Evolutionary conservation across 2,113 vertebrate genomes (phyloP).

Genomic region (Clupea harengus): DNA sequence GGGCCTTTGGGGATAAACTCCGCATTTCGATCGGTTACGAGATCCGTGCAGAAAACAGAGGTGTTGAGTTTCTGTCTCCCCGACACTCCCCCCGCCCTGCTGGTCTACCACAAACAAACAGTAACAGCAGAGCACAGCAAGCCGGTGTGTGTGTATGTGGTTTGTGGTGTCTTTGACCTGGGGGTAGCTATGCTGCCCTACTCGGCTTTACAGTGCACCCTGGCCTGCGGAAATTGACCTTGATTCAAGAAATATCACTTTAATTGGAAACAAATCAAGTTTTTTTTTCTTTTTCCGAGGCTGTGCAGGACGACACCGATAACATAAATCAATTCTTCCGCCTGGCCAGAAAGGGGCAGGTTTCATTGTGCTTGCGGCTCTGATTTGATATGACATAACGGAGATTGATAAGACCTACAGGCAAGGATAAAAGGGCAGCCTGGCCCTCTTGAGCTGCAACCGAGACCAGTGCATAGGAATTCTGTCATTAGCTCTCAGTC

Average conservation of each 20-base stretch:
- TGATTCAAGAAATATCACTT: background rate
- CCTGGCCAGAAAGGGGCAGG: background rate
- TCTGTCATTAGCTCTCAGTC: constrained; percentile 51
- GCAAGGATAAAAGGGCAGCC: constrained; percentile 33
- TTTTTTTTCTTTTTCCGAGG: background rate
- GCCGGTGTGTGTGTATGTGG: background rate
- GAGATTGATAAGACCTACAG: constrained; percentile 42
- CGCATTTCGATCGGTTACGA: background rate
- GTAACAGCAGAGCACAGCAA: background rate
- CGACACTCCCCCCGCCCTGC: background rate
- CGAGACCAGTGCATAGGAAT: constrained; percentile 40
- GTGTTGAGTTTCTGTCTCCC: too few relatives aligned
- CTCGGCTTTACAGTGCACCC: background rate
- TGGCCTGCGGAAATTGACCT: background rate
- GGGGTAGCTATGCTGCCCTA: background rate
- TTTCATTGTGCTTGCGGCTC: constrained; percentile 8
- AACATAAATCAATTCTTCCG: constrained; percentile 10
- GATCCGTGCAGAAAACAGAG: background rate
- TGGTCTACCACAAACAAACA: background rate
- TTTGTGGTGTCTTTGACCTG: background rate
- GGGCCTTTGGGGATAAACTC: background rate
- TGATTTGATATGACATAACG: constrained; percentile 35
- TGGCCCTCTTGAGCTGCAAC: constrained; percentile 7
- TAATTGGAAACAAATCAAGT: constrained; percentile 4
- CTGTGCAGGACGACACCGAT: background rate